A percentile compares a stretch with the other conserved stretches of the same genome.
Evolutionary conservation across 2,797 vertebrate genomes (phyloP).

Genomic region (Tokudaia muenninki): DNA sequence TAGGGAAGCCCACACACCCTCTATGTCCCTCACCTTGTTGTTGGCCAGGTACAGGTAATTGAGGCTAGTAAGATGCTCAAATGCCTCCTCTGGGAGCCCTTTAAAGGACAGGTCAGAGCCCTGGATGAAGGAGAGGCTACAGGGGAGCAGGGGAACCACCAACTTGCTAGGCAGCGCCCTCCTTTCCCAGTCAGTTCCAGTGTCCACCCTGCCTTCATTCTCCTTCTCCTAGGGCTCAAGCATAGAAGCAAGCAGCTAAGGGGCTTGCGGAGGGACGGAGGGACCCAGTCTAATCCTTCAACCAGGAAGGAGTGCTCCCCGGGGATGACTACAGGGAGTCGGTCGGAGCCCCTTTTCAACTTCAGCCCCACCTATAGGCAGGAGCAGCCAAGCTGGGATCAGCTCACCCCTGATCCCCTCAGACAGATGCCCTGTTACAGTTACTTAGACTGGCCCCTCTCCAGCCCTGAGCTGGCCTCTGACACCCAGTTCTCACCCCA

Average conservation of each 20-base stretch:
- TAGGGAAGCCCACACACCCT: background rate
- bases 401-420: background rate
- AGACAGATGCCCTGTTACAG: background rate
- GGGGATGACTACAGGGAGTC: background rate
- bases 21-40: slow-evolving; percentile 92
- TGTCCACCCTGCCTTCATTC: background rate
- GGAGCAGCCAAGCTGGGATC: background rate
- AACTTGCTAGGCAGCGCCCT: background rate
- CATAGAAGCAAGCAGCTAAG: background rate
- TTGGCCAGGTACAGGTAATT: slow-evolving; percentile 98
- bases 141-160: slow-evolving; percentile 37
- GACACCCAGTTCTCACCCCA: slow-evolving; percentile 47
- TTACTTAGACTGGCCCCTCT: slow-evolving; percentile 59
- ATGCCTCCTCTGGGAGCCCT: slow-evolving; percentile 96
- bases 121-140: slow-evolving; percentile 71
- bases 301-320: background rate
- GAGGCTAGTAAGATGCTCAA: slow-evolving; percentile 95
- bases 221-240: background rate
- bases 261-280: background rate
- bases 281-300: background rate
- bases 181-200: background rate
- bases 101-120: slow-evolving; percentile 84
- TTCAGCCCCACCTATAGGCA: background rate
- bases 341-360: background rate
- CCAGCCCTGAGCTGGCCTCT: slow-evolving; percentile 63